A percentile compares a stretch with the other conserved stretches of the same genome.
These are phyloP conservation scores for Lophochroa leadbeateri DNA, from an alignment of 2,113 vertebrate genomes.

Conservation along the genomic window DNA sequence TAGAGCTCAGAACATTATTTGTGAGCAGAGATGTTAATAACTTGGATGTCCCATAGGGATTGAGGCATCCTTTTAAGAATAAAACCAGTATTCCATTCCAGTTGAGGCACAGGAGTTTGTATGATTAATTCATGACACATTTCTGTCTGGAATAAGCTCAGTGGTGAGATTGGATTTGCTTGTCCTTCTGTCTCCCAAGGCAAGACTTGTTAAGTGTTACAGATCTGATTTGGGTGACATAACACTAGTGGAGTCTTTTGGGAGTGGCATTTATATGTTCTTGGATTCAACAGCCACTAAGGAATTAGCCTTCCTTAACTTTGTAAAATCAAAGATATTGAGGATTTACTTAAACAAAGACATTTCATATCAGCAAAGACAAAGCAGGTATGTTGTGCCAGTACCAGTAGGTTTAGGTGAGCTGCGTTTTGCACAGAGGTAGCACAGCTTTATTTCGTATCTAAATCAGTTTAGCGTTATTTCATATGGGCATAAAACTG, in stretches of 20 bases:
- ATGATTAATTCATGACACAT: constrained; percentile 56
- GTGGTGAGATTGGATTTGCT: not conserved
- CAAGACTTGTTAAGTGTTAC: constrained; percentile 39
- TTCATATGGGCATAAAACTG: not conserved
- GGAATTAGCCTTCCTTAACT: not conserved
- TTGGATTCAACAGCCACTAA: not conserved
- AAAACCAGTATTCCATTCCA: constrained; percentile 16
- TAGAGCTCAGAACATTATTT: not conserved
- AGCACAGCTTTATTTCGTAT: not conserved
- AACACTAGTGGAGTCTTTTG: constrained; percentile 5
- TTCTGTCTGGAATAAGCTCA: constrained; percentile 31
- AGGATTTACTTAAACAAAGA: not conserved
- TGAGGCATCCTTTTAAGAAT: constrained; percentile 17
- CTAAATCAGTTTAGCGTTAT: not conserved
- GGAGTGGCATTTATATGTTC: not conserved
- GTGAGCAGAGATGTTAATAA: constrained; percentile 23
- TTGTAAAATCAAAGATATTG: not conserved
- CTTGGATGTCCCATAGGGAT: not conserved
- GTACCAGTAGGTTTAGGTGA: not conserved
- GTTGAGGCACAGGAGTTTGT: constrained; percentile 14
- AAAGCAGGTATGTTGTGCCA: not conserved
- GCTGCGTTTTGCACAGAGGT: not conserved
- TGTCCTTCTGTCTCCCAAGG: constrained; percentile 4
- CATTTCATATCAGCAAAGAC: not conserved
- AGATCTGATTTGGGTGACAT: constrained; percentile 39